Conservation (phyloP, 2,797 vertebrate genomes). For the Sorex maritimensis region DNA sequence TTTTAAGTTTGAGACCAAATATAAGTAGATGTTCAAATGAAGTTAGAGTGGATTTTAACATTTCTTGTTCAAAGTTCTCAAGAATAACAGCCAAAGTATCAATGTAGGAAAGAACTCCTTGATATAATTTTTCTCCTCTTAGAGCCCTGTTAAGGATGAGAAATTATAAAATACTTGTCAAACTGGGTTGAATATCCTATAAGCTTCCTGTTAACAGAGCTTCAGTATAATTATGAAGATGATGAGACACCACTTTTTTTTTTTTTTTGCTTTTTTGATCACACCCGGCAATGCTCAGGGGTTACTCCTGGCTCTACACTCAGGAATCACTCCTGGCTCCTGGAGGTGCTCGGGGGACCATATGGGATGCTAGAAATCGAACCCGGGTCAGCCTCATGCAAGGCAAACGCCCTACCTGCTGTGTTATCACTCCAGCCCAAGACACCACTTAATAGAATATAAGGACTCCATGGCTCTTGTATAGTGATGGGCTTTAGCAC, state of each 20-base stretch:
- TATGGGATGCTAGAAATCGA: no score
- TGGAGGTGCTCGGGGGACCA: no score
- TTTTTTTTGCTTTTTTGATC: no score
- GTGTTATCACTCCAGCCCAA: no score
- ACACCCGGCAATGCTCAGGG: no score
- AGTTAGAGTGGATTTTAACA: neutral
- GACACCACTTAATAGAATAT: neutral
- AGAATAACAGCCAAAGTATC: neutral
- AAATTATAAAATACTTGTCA: neutral
- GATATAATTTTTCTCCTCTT: neutral
- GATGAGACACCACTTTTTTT: neutral
- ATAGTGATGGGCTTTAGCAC: neutral
- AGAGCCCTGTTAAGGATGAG: neutral
- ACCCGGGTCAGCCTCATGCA: no score
- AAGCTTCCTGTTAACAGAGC: neutral
- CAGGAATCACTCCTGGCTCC: no score
- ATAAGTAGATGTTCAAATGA: neutral
- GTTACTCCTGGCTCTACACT: no score
- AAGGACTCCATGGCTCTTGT: neutral
- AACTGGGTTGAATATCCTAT: neutral
- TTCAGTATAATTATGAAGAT: neutral
- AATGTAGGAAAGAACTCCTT: neutral
- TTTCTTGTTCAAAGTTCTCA: neutral
- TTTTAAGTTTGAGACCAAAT: constrained; percentile 17
- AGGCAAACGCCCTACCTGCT: no score